phyloP scores from a whole-genome alignment of 2,113 vertebrate genomes.

The Muscicapa adusta region DNA sequence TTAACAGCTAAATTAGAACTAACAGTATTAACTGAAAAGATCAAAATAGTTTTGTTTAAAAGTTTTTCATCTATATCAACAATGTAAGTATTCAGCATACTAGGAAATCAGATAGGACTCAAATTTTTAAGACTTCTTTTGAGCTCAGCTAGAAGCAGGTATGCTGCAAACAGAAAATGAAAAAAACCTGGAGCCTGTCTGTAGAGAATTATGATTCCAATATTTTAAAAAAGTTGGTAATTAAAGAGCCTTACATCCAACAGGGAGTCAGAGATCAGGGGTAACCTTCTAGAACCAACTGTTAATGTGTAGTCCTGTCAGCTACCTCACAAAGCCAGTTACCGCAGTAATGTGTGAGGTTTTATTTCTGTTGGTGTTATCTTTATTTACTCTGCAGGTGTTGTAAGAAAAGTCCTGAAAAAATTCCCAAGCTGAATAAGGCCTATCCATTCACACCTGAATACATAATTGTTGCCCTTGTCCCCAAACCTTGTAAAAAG shows the following conservation, averaged over 20 bases:
- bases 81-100: background rate
- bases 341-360: background rate
- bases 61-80: background rate
- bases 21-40: background rate
- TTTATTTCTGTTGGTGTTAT: background rate
- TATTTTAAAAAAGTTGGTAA: background rate
- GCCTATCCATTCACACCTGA: background rate
- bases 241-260: background rate
- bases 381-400: background rate
- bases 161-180: background rate
- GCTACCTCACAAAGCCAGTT: background rate
- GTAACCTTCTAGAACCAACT: background rate
- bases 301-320: fast-evolving
- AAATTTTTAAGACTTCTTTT: background rate
- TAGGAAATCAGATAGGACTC: background rate
- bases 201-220: background rate
- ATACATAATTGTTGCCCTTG: background rate
- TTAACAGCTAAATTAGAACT: background rate
- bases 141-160: background rate
- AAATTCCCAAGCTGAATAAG: background rate
- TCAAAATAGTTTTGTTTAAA: background rate
- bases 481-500: background rate
- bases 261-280: background rate
- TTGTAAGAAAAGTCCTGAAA: background rate
- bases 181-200: background rate